Base-by-base conservation (phyloP, 1,140 invertebrate genomes). In the Chironomus striatipennis region DNA sequence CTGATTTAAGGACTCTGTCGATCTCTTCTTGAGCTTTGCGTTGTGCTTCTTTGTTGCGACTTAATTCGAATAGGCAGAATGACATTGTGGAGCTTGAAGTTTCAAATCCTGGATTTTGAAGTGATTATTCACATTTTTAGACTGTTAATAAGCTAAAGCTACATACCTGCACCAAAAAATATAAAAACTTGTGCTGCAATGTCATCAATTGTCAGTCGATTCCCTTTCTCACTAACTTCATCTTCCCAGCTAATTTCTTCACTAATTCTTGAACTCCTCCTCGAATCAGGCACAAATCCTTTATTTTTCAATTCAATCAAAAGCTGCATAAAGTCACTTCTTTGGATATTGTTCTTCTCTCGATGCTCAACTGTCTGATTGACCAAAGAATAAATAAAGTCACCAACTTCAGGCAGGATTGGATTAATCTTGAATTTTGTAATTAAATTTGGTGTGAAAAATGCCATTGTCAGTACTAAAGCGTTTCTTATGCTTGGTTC, bases 11-110 rank as follows among this genome's bases (percentile, higher is more conserved):
- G 12, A 78, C 75, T 34, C 79, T 76, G 17, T 83, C 77, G 6
- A 88, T 83, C 79, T 88, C 86, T 42, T 82, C 76, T 18, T 77
- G 75, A 10, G 80, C 75, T 75, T 75, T 78, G 1, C 70, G 17
- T 47, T 75, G 75, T 42, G 72, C 72, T n/a, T 75, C 73, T 12
- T 7, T 17, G 65, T 74, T 17, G 42, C 65, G 74, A 10, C 73
- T 43, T 7, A 78, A 18, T 73, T 78, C 75, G 65, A 47, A 77
- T 15, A 78, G 74, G 15, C 24, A 43, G 72, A 74, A 76, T 10
- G 73, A 67, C 57, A 76, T 76, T 43, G 76, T 75, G 34, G 76
- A 74, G 12, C 76, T 75, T 17, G 75, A 76, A 7, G 75, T 77
- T 47, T 78, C 77, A 75, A 78, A 78, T 9, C 77, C 77, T 10